Base-by-base conservation (phyloP, 2,888 invertebrate species). In the Drosophila mercatorum region DNA sequence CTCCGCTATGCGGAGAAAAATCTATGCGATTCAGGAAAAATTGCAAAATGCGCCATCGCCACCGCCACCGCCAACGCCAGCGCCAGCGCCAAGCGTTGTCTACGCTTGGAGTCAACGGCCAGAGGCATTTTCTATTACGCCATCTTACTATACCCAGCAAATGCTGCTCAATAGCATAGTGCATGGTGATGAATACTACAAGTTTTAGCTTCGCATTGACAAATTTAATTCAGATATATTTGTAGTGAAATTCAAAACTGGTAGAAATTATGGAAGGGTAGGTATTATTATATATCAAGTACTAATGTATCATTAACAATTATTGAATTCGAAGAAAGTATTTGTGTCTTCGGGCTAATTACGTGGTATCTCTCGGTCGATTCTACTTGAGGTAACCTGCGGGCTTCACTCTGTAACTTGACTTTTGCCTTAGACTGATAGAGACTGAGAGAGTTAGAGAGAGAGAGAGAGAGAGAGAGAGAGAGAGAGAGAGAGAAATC, bases 11-110 rank as follows among this genome's bases (percentile, higher is more conserved):
- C 49, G 43, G 75, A 68, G 80, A 82, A 80, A 87, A 84, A 84
- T 88, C 85, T 88, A 70, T 81, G 88, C 81, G 73, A 85, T 81
- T 81, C 74, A 65, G 59, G 51, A 81, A 81, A 84, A 85, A 84
- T 88, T 83, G 83, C 83, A 75, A 83, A 88, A 82, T 79, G 85
- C 79, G 68, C 56, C 22, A 22, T 2, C 22, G 22, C 22, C 22
- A 22, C 22, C 22, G 22, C 22, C 68, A 67, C 58, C 41, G 44
- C 62, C 47, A 60, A 58, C 68, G 44, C 57, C 56, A 70, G 40
- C 62, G 62, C 47, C 47, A 26, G 7, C 47, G 47, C 28, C 47
- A 47, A 70, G 44, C 64, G 53, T 59, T 75, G 75, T 66, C 72
- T 59, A 57, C 63, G 68, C 72, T 68, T 64, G 77, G 63, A 72